Conservation (phyloP, 1,140 invertebrate genomes). For the Chionoecetes opilio region DNA sequence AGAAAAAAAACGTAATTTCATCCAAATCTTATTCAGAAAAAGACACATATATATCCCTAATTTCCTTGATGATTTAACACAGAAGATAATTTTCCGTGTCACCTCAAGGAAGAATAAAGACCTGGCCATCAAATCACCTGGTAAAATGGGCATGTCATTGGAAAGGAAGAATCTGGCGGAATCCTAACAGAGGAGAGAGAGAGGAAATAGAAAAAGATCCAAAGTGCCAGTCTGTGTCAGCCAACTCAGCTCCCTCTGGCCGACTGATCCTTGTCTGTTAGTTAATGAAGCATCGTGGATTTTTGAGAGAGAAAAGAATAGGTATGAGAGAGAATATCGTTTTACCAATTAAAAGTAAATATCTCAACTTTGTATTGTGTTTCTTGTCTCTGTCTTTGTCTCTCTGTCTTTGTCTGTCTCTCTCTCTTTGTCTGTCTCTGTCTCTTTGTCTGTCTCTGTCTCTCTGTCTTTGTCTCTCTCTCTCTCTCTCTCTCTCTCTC, state of each 20-base stretch:
- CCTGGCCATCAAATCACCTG: no score
- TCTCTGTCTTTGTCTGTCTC: conserved; percentile 14
- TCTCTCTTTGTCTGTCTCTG: conserved; percentile 46
- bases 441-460: conserved; percentile 38
- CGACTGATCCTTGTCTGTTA: neutral
- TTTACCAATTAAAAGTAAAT: no score
- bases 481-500: conserved; percentile 44
- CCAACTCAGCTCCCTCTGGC: neutral
- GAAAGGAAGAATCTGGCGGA: no score
- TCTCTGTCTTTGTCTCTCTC: conserved; percentile 36
- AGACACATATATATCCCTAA: no score
- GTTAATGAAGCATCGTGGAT: neutral
- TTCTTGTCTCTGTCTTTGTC: conserved; percentile 36
- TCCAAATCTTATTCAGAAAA: no score
- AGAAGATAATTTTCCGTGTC: no score
- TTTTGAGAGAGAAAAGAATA: no score
- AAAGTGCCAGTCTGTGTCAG: neutral
- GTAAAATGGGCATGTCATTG: no score
- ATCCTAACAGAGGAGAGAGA: neutral
- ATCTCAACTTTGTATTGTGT: neutral
- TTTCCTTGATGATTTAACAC: no score
- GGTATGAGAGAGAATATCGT: neutral
- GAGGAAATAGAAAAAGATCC: neutral
- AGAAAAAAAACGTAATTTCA: neutral
- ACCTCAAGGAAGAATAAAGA: no score